Evolutionary conservation across 1,140 invertebrate genomes (phyloP), one percentile per base, ranked within the genome.

Genomic region (Phortica variegata): DNA sequence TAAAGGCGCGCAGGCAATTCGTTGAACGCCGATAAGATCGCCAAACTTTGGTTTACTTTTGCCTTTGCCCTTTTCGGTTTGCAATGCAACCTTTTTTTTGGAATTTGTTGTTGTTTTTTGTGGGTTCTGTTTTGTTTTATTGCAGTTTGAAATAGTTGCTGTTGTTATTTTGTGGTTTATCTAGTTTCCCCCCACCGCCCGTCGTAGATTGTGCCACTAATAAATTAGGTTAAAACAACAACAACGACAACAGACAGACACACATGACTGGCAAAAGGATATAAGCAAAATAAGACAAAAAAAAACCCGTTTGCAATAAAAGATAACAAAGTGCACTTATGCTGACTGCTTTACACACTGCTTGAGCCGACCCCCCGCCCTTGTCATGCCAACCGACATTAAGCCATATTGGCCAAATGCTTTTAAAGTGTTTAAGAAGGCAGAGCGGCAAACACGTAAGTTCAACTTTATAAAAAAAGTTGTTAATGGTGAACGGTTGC

Each of bases 221-320:
- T 68, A 68, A 68, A 68, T 68, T 68, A 68, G 63, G 63, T 68
- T 68, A 68, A 68, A 57, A 43, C 63, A 68, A 68, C 62, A 62
- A 34, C 56, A 56, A 8, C 34, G 43, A 38, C 47, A 38, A 33
- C 41, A 47, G 13, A 23, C 19, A 41, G 20, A 23, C 40, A 41
- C 26, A 29, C 26, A 29, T 34, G 32, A 34, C 13, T 7, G 6
- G 12, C 34, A 29, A 8, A 20, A 9, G 7, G 15, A 41, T 33
- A 43, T 8, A 20, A 38, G 36, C 37, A 47, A 20, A 53, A 46
- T 49, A 37, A 50, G 47, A 29, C 44, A 32, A 51, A 55, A 43
- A 58, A 57, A 56, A 68, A 69, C 65, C 58, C n/a, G n/a, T n/a
- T n/a, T 61, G 65, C 65, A 69, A 69, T 69, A 68, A 69, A 68